phyloP scores from a whole-genome alignment of 53 echinoderm and acorn worm species.

The Antedon mediterranea region DNA sequence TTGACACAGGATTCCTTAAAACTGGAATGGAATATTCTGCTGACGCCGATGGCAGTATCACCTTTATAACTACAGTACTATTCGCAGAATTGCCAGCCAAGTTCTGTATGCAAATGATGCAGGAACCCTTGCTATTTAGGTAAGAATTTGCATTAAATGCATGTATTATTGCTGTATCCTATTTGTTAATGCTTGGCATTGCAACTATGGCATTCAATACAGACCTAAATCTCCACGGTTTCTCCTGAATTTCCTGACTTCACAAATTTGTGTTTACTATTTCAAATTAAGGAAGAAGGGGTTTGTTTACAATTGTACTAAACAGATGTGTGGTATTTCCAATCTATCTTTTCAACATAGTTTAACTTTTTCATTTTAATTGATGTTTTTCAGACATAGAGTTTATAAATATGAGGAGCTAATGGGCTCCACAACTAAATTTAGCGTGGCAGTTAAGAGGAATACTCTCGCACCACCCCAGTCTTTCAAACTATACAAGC shows the following conservation, averaged over 20 bases:
- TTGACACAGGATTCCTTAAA: constrained; percentile 54
- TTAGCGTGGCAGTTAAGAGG: constrained; percentile 26
- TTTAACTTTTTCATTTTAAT: neutral
- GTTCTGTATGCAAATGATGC: constrained; percentile 85
- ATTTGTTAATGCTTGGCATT: too few species aligned
- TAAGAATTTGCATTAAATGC: constrained; percentile 13
- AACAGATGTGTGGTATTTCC: too few species aligned
- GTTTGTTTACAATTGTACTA: too few species aligned
- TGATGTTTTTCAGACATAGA: constrained; percentile 37
- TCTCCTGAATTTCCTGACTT: too few species aligned
- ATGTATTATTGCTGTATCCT: neutral
- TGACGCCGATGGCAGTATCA: constrained; percentile 51
- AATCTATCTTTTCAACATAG: too few species aligned
- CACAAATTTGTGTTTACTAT: too few species aligned
- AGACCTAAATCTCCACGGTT: too few species aligned
- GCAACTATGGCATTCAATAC: neutral
- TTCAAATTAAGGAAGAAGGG: too few species aligned
- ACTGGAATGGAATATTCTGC: constrained; percentile 65
- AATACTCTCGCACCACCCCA: constrained; percentile 28
- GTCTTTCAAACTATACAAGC: constrained; percentile 72
- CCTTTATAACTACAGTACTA: constrained; percentile 73
- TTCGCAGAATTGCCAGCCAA: constrained; percentile 68
- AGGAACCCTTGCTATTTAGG: constrained; percentile 74
- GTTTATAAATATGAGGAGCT: constrained; percentile 56
- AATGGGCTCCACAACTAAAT: constrained; percentile 47